Evolutionary conservation across 2,113 vertebrate genomes (phyloP).

Genomic region (Trichomycterus rosablanca): DNA sequence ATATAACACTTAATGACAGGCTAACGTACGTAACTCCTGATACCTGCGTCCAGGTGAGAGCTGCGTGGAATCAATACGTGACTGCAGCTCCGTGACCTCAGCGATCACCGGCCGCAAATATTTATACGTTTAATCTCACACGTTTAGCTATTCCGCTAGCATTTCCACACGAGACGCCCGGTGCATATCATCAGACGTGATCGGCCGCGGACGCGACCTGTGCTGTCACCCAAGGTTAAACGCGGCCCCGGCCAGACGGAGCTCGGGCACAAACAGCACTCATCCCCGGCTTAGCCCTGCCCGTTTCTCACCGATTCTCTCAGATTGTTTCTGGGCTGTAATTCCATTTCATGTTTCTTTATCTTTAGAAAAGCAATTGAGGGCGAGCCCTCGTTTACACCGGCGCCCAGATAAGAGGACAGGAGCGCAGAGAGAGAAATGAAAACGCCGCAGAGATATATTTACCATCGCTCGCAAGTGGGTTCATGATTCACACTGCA

Average conservation of each 20-base stretch:
- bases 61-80: slow-evolving; percentile 3
- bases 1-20: too few relatives aligned
- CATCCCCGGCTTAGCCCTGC: not conserved
- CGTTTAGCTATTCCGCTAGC: slow-evolving; percentile 11
- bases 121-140: not conserved
- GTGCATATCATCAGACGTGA: not conserved
- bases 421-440: not conserved
- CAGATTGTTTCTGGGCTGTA: not conserved
- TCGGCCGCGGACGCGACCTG: slow-evolving; percentile 6
- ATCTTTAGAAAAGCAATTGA: not conserved
- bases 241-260: not conserved
- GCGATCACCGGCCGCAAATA: slow-evolving; percentile 14
- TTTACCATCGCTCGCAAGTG: too few relatives aligned
- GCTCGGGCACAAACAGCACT: not conserved
- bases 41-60: too few relatives aligned
- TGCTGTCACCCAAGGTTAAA: slow-evolving; percentile 13
- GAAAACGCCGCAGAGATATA: not conserved
- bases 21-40: too few relatives aligned
- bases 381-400: not conserved
- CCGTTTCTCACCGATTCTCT: not conserved
- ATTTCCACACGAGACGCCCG: not conserved
- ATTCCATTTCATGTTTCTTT: not conserved
- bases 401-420: not conserved
- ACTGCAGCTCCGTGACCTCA: not conserved
- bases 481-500: too few relatives aligned